phyloP scores from a whole-genome alignment of 2,113 vertebrate species.

The Progne subis region DNA sequence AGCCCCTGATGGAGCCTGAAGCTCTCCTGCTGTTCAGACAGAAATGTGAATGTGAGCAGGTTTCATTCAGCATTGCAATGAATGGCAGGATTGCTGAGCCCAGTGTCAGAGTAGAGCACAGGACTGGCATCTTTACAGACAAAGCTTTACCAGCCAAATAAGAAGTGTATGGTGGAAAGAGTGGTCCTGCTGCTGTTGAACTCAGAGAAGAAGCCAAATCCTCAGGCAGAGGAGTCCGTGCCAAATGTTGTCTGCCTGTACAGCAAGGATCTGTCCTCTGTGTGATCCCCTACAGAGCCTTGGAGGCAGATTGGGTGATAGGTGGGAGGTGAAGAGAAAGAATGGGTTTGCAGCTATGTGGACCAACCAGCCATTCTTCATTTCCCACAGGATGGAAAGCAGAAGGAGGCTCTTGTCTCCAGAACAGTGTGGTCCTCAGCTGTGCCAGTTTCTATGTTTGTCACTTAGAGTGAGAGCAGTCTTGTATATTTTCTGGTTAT shows the following conservation, averaged over 20 bases:
- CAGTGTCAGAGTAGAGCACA: neutral
- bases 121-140: neutral
- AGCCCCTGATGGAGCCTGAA: neutral
- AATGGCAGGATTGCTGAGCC: neutral
- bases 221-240: neutral
- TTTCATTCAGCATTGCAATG: neutral
- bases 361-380: conserved; percentile 15
- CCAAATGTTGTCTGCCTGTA: neutral
- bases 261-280: neutral
- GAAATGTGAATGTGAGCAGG: neutral
- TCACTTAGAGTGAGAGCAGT: neutral
- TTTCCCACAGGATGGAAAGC: neutral
- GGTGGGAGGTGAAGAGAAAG: neutral
- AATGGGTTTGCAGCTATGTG: conserved; percentile 10
- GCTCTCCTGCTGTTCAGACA: neutral
- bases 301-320: neutral
- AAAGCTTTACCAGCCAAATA: neutral
- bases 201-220: neutral
- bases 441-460: neutral
- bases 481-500: neutral
- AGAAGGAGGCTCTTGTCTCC: neutral
- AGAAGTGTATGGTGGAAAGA: neutral
- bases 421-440: neutral
- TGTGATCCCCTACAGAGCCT: neutral
- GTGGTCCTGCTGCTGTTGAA: neutral